phyloP scores from a whole-genome alignment of 1,140 invertebrate genomes.

The Euwallacea fornicatus region DNA sequence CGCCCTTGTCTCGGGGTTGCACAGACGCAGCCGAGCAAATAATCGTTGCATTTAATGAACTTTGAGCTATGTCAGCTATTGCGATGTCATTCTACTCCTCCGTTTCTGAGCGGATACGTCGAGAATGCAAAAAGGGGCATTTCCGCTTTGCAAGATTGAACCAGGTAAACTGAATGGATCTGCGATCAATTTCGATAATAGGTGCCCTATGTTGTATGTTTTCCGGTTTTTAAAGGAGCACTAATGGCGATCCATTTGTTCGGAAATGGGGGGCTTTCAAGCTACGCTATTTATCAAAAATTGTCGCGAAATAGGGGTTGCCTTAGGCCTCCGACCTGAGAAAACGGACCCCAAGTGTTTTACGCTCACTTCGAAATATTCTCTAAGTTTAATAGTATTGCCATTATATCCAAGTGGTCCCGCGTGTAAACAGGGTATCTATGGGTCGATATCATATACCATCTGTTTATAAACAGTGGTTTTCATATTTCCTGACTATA shows the following conservation, averaged over 20 bases:
- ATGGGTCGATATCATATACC: no score
- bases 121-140: neutral
- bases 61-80: neutral
- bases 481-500: neutral
- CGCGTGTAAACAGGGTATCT: no score
- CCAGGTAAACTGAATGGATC: conserved; percentile 3
- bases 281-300: neutral
- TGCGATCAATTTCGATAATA: neutral
- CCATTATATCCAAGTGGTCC: no score
- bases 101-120: neutral
- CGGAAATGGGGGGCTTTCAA: neutral
- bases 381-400: no score
- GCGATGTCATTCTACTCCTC: neutral
- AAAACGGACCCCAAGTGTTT: no score
- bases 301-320: neutral
- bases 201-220: neutral
- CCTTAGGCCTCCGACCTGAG: no score
- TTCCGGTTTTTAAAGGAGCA: neutral
- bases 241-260: conserved; percentile 3
- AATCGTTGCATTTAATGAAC: neutral
- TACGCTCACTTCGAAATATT: no score
- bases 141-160: neutral
- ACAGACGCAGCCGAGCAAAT: neutral
- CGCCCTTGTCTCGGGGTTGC: neutral
- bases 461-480: neutral